Base-by-base conservation (phyloP, 2,888 invertebrate species). In the Phlogophora meticulosa region DNA sequence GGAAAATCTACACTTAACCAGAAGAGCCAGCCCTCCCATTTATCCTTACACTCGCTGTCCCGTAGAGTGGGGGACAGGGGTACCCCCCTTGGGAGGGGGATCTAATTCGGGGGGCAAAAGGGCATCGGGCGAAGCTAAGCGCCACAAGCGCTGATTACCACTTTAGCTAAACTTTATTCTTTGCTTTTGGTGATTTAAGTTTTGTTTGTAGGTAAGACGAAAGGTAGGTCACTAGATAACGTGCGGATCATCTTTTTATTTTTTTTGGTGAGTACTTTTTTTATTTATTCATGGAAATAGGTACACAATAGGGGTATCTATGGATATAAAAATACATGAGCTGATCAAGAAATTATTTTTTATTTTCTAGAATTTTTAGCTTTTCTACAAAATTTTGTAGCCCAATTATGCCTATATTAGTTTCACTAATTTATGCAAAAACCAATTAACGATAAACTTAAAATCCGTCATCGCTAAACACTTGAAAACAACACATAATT, bases 1-100 rank as follows among this genome's bases (percentile, higher is more conserved):
- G 94, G 95, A 95, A 95, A 95, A 95, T 95, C 95, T 95, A 95
- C 95, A 95, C 95, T 95, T 95, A 95, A 94, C 95, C 95, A 95
- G 94, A 92, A 94, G 94, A 94, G 93, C 94, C 95, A 94, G 94
- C 95, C 95, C 95, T 94, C 94, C 95, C 95, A 95, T 95, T 95
- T 95, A 95, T 95, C 95, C 95, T 94, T 94, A 94, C 94, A 94
- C 94, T 94, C 88, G 91, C 90, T 93, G 94, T 93, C 92, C 92
- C 92, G 93, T 89, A 86, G 87, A 84, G 86, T 90, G 84, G 82
- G 86, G 85, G 58, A 42, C 67, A 22, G 75, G 75, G 49, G 42
- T 66, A 66, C 40, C 22, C 61, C 76, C 76, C 38, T 13, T 34
- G 81, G 78, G 64, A 72, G 86, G 87, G n/a, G 85, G 84, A 88